Conservation (phyloP, 1,140 invertebrate species). For the Macrostomum lignano region DNA sequence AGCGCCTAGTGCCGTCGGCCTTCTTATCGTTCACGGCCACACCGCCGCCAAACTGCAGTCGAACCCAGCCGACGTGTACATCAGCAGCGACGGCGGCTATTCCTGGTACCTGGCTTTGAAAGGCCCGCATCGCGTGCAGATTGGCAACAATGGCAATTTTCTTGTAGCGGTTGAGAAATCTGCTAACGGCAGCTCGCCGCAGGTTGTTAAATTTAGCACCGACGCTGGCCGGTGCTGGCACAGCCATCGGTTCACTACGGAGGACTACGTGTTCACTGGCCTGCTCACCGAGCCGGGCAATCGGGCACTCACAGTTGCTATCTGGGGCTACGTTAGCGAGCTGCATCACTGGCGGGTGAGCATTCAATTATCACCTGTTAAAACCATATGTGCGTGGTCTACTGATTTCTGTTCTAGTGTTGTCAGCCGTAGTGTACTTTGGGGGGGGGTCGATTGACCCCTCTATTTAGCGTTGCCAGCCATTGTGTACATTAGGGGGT, state of each 20-base stretch:
- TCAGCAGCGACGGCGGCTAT: conserved; percentile 25
- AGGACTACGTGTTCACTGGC: conserved; percentile 58
- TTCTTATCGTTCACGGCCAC: conserved; percentile 12
- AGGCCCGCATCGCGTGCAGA: conserved; percentile 22
- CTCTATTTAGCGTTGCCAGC: no score
- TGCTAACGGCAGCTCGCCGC: conserved; percentile 55
- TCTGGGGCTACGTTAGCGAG: conserved; percentile 35
- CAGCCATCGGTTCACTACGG: conserved; percentile 16
- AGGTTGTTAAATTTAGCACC: conserved; percentile 31
- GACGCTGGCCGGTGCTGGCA: conserved; percentile 24
- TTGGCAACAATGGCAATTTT: conserved; percentile 23
- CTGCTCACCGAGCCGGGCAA: conserved; percentile 30
- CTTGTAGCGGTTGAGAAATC: conserved; percentile 22
- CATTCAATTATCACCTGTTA: no score
- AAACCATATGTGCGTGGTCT: no score
- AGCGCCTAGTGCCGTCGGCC: background rate
- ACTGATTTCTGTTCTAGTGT: no score
- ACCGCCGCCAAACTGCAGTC: conserved; percentile 20
- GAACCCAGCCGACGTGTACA: conserved; percentile 18
- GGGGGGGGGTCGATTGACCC: no score
- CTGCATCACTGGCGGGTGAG: conserved; percentile 16
- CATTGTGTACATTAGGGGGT: no score
- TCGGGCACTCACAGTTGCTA: conserved; percentile 38
- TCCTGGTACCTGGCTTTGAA: conserved; percentile 17
- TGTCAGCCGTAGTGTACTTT: no score